phyloP scores from a whole-genome alignment of 2,797 vertebrate species.

The Falco cherrug region DNA sequence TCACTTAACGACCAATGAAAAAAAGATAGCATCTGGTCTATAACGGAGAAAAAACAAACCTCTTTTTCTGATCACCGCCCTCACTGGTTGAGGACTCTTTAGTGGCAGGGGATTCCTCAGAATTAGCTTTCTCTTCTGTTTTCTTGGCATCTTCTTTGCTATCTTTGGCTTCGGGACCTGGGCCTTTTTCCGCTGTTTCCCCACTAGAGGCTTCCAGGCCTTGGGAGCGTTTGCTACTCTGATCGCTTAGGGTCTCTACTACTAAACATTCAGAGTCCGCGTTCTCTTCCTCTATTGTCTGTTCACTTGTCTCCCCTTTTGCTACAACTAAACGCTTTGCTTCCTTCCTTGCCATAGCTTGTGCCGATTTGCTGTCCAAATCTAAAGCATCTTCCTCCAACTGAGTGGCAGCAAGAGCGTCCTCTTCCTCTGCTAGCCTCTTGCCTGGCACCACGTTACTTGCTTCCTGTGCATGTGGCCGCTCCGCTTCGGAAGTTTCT shows the following conservation, averaged over 20 bases:
- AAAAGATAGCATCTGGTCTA: constrained; percentile 96
- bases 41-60: constrained; percentile 94
- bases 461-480: constrained; percentile 87
- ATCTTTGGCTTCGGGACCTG: constrained; percentile 83
- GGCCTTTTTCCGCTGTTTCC: constrained; percentile 82
- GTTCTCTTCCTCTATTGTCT: constrained; percentile 77
- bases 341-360: constrained; percentile 81
- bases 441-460: constrained; percentile 82
- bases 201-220: constrained; percentile 82
- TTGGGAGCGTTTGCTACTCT: constrained; percentile 85
- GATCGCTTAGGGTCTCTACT: constrained; percentile 84
- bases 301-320: constrained; percentile 81
- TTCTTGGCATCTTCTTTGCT: constrained; percentile 85
- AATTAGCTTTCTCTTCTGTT: constrained; percentile 86
- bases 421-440: constrained; percentile 86
- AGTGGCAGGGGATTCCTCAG: constrained; percentile 89
- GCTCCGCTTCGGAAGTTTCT: constrained; percentile 85
- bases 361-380: constrained; percentile 81
- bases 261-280: constrained; percentile 80
- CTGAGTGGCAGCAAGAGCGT: constrained; percentile 81
- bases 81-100: constrained; percentile 98
- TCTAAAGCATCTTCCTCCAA: constrained; percentile 84
- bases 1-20: constrained; percentile 88
- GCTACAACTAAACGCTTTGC: constrained; percentile 82
- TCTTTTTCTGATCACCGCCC: constrained; percentile 99